These are phyloP conservation scores for Iselma pallidipennis DNA, from an alignment of 2,888 invertebrate species.

Conservation along the genomic window DNA sequence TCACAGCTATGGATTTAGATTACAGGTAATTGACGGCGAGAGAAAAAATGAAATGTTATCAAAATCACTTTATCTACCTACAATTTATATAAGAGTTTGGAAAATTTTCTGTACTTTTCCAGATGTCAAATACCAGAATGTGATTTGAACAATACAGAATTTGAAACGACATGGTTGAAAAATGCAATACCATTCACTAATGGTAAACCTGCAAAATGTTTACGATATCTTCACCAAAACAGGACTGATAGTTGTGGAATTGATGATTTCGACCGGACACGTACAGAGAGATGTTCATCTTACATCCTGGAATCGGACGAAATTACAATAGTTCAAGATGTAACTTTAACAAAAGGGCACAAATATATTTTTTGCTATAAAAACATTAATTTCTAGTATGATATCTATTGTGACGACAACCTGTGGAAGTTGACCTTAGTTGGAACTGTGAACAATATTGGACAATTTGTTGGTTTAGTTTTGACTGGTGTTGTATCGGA, in stretches of 20 bases:
- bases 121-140: constrained; percentile 51
- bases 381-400: constrained; percentile 60
- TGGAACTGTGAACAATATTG: constrained; percentile 74
- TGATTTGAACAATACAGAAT: constrained; percentile 37
- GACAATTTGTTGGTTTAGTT: constrained; percentile 73
- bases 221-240: constrained; percentile 26
- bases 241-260: constrained; percentile 27
- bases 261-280: constrained; percentile 32
- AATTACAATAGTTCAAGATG: constrained; percentile 45
- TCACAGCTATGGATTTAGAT: constrained; percentile 69
- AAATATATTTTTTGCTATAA: not conserved
- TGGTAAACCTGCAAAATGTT: constrained; percentile 41
- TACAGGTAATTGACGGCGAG: constrained; percentile 70
- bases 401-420: constrained; percentile 66
- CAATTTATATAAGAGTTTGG: not conserved
- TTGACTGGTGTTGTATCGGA: constrained; percentile 68
- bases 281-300: constrained; percentile 34
- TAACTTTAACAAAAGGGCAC: constrained; percentile 25
- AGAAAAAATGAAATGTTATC: no score
- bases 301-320: constrained; percentile 42
- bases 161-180: constrained; percentile 45
- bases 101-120: constrained; percentile 8
- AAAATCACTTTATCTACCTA: not conserved
- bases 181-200: constrained; percentile 49
- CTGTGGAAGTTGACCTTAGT: constrained; percentile 74